Conservation (phyloP, 2,113 vertebrate species). For the Pteropus alecto region DNA sequence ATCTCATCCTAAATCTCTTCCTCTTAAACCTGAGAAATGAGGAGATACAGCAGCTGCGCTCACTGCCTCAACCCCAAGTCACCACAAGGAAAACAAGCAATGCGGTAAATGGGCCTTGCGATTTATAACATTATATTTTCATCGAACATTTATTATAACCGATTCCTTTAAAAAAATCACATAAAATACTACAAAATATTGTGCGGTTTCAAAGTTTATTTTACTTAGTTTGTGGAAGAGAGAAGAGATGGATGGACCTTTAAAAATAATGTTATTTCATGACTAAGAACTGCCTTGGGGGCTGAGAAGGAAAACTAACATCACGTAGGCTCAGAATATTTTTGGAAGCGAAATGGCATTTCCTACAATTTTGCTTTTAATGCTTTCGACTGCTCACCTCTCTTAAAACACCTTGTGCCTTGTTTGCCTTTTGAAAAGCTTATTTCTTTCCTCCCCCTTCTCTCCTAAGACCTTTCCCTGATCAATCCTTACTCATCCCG, state of each 20-base stretch:
- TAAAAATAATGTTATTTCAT: conserved; percentile 37
- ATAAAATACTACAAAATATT: neutral
- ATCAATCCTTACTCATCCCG: neutral
- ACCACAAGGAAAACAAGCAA: neutral
- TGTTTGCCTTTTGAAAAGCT: neutral
- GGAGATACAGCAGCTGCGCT: neutral
- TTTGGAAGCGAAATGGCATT: conserved; percentile 37
- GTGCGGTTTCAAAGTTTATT: conserved; percentile 6
- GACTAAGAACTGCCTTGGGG: neutral
- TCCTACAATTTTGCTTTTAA: conserved; percentile 39
- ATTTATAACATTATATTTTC: neutral
- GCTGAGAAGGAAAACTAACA: conserved; percentile 5
- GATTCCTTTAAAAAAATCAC: neutral
- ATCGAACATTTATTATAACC: neutral
- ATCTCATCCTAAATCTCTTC: neutral
- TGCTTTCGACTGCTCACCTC: conserved; percentile 17
- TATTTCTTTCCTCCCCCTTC: neutral
- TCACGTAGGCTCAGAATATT: conserved; percentile 21
- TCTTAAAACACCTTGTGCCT: conserved; percentile 12
- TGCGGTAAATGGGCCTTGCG: neutral
- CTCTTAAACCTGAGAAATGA: neutral
- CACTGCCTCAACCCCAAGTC: neutral
- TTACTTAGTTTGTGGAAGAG: neutral
- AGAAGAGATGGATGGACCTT: conserved; percentile 4
- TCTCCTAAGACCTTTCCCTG: neutral